Evolutionary conservation across 2,888 invertebrate species (phyloP), one percentile per base, ranked within the genome.

Genomic region (Leucozona laternaria): DNA sequence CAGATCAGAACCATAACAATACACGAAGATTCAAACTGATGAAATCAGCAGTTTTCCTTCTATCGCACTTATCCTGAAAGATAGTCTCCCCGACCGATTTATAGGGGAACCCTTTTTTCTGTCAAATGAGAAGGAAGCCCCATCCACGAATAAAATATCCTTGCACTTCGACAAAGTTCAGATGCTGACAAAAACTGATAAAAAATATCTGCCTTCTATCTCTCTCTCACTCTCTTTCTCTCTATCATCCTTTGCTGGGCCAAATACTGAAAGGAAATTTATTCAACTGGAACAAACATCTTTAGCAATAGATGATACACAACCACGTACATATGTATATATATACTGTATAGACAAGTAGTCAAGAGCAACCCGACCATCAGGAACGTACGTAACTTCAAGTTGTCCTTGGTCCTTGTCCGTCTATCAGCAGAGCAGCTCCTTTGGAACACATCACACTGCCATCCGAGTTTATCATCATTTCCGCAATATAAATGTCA

Each of bases 401-500:
- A 37, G 53, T 53, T 37, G 22, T 48, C 48, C 28, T 53, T 53
- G 68, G 68, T 53, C 48, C 40, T 66, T 20, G 17, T 17, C 66
- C 28, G 73, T 48, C 62, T 72, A 73, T 81, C 77, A 58, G 22
- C 15, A 15, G 68, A 37, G n/a, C 45, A 31, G 10, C 62, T 48
- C 66, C 34, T 66, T 48, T 72, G 40, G 37, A 72, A 48, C 66
- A 60, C 78, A 70, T 78, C 73, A 53, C 37, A 53, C 53, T 71
- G 22, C 37, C 60, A 60, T 60, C 15, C 55, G 68, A 77, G 85
- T 85, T 78, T 81, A 81, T 86, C 81, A 81, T 86, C 86, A 79
- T 79, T 86, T 82, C 81, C 78, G 78, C 81, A 81, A 78, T 82
- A 81, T 79, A 78, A 86, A 81, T 79, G 78, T 64, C 86, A 81